These are phyloP conservation scores for Ciconia nigra DNA, from an alignment of 2,797 vertebrate species.

Conservation along the genomic window DNA sequence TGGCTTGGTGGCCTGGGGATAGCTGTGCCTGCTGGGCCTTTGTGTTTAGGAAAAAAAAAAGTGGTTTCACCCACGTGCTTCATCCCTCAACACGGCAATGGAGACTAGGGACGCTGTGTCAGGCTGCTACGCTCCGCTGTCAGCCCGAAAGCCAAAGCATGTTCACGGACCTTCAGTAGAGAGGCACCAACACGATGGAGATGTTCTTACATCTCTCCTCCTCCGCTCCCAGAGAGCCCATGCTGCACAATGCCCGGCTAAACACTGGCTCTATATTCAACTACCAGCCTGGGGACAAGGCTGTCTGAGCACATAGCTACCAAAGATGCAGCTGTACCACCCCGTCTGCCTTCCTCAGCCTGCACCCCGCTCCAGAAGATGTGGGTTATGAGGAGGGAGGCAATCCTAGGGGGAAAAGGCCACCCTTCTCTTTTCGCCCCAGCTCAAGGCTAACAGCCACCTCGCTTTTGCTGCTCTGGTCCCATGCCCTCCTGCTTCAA, in stretches of 20 bases:
- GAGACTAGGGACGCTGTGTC: not conserved
- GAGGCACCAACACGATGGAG: not conserved
- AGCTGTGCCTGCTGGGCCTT: not conserved
- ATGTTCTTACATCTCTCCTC: not conserved
- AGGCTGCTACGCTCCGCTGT: not conserved
- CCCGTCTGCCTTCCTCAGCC: not conserved
- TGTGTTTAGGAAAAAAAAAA: not conserved
- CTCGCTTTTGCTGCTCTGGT: not conserved
- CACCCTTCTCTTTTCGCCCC: not conserved
- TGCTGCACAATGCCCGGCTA: not conserved
- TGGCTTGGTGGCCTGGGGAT: not conserved
- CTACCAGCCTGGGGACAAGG: not conserved
- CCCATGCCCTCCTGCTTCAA: not conserved
- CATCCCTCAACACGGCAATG: not conserved
- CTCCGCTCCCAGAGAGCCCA: not conserved
- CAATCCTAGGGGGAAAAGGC: accelerated
- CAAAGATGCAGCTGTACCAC: not conserved
- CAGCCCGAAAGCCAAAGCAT: not conserved
- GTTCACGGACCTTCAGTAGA: not conserved
- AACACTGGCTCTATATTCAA: not conserved
- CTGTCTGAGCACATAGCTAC: not conserved
- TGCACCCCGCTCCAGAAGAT: accelerated
- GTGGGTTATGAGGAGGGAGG: too few relatives aligned
- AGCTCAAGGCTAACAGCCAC: not conserved
- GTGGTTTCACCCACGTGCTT: not conserved